Conservation (phyloP, 2,113 vertebrate genomes). For the Anoplopoma fimbria region DNA sequence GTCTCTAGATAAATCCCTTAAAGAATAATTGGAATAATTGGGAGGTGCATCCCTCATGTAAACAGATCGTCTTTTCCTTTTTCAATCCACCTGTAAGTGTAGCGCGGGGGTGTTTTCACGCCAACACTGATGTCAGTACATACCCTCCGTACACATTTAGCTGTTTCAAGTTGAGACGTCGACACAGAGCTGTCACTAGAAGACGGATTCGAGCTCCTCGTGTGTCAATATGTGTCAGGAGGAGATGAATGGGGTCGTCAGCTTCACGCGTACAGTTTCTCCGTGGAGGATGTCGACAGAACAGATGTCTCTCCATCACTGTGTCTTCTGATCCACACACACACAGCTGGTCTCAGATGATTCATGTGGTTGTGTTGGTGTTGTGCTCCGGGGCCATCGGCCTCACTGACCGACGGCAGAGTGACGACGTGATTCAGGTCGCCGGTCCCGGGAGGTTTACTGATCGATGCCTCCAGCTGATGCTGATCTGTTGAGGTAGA, state of each 20-base stretch:
- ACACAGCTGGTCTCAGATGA: slow-evolving; percentile 22
- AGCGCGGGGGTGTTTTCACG: too few species aligned
- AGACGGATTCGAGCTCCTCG: slow-evolving; percentile 33
- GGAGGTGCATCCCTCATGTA: too few species aligned
- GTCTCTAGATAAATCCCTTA: too few species aligned
- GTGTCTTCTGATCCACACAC: background rate
- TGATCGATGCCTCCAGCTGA: slow-evolving; percentile 2
- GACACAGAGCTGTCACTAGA: background rate
- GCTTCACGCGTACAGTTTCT: background rate
- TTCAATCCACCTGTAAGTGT: too few species aligned
- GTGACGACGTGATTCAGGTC: background rate
- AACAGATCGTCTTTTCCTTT: too few species aligned
- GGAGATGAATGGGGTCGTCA: slow-evolving; percentile 32
- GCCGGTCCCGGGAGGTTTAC: background rate
- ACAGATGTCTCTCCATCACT: too few species aligned
- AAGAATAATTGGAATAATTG: too few species aligned
- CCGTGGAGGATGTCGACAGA: background rate
- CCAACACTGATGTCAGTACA: too few species aligned
- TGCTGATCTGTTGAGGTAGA: background rate
- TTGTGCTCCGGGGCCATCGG: background rate
- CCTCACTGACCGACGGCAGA: background rate
- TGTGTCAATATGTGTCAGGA: slow-evolving; percentile 44
- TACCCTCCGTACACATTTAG: background rate
- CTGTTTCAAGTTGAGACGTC: too few species aligned
- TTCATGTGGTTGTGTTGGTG: background rate